A percentile compares a stretch with the other conserved stretches of the same genome.
Evolutionary conservation across 2,797 vertebrate species (phyloP).

Genomic region (Pseudopleuronectes americanus): DNA sequence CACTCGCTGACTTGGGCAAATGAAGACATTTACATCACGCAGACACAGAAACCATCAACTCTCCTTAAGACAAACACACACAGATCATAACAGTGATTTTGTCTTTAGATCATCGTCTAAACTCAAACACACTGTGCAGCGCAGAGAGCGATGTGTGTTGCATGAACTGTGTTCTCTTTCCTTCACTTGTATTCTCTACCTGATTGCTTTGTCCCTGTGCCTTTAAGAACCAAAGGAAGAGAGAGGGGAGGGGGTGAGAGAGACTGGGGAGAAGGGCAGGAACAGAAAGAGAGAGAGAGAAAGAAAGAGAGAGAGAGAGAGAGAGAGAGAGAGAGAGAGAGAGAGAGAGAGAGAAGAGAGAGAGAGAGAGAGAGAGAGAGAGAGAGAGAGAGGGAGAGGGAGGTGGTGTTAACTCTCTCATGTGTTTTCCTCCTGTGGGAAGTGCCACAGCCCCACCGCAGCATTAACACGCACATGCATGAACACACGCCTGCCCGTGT

Average conservation of each 20-base stretch:
- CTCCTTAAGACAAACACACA: not conserved
- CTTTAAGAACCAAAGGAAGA: conserved; percentile 69
- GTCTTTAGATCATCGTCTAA: not conserved
- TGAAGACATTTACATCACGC: not conserved
- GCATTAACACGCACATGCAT: conserved; percentile 48
- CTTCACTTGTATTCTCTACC: conserved; percentile 10
- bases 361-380: no score
- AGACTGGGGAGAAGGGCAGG: conserved; percentile 49
- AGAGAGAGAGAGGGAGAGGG: conserved; percentile 39
- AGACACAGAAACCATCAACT: not conserved
- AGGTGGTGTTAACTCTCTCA: conserved; percentile 70
- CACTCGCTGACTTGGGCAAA: not conserved
- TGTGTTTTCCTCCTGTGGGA: conserved; percentile 77
- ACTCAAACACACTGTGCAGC: not conserved
- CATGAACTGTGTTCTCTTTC: not conserved
- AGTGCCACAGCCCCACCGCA: conserved; percentile 66
- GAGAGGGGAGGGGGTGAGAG: conserved; percentile 30
- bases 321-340: conserved; percentile 34
- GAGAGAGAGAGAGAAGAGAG: conserved; percentile 32
- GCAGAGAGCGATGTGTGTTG: conserved; percentile 3
- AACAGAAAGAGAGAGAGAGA: conserved; percentile 36
- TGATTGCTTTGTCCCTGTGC: conserved; percentile 39
- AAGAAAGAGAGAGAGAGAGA: conserved; percentile 8
- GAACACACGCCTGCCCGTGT: conserved; percentile 30
- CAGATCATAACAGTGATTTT: not conserved